phyloP scores from a whole-genome alignment of 2,888 invertebrate genomes.

The Muscina levida region DNA sequence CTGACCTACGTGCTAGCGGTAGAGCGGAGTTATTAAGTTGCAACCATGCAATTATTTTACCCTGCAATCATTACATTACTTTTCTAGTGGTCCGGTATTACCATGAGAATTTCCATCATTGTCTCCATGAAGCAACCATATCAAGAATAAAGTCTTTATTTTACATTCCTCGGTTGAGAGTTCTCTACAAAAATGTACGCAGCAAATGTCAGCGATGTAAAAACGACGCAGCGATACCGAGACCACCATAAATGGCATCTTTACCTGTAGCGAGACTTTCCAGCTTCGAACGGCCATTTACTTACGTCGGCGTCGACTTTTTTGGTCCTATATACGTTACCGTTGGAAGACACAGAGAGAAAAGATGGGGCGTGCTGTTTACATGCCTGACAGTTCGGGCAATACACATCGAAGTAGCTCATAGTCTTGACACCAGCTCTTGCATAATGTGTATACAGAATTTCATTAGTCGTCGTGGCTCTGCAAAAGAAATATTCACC shows the following conservation, averaged over 20 bases:
- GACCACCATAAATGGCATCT: slow-evolving; percentile 58
- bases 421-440: slow-evolving; percentile 59
- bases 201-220: slow-evolving; percentile 60
- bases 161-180: slow-evolving; percentile 57
- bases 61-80: slow-evolving; percentile 47
- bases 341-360: slow-evolving; percentile 58
- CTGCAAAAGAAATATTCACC: slow-evolving; percentile 2
- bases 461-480: slow-evolving; percentile 43
- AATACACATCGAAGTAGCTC: background rate
- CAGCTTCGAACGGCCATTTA: slow-evolving; percentile 63
- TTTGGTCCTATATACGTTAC: slow-evolving; percentile 63
- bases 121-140: slow-evolving; percentile 56
- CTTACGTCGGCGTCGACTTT: slow-evolving; percentile 64
- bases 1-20: slow-evolving; percentile 41
- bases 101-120: slow-evolving; percentile 60
- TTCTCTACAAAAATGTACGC: slow-evolving; percentile 57
- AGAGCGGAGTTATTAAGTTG: slow-evolving; percentile 46
- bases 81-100: slow-evolving; percentile 43
- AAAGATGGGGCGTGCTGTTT: slow-evolving; percentile 66
- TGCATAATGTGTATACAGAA: slow-evolving; percentile 58
- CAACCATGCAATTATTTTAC: slow-evolving; percentile 46
- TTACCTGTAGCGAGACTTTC: slow-evolving; percentile 59
- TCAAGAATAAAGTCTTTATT: slow-evolving; percentile 55
- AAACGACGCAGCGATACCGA: slow-evolving; percentile 52
- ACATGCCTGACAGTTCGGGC: slow-evolving; percentile 64